These are phyloP conservation scores for Pristionchus japonicus DNA, from an alignment of 2,888 invertebrate species.

Conservation along the genomic window DNA sequence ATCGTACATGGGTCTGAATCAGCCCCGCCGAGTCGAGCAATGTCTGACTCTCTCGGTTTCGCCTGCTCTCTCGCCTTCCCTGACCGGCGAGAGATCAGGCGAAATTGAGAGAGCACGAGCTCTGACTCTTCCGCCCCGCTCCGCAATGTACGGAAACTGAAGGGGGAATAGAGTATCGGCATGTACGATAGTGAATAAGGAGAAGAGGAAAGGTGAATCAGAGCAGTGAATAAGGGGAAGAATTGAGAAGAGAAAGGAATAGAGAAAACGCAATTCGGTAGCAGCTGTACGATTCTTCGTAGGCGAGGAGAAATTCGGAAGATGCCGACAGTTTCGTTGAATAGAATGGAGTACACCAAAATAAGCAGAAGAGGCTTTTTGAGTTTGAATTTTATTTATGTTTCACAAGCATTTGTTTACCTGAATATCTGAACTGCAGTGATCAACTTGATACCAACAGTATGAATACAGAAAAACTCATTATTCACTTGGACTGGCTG, in stretches of 20 bases:
- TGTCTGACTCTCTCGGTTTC: not conserved
- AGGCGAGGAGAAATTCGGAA: not conserved
- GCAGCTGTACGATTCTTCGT: not conserved
- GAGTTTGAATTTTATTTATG: too few relatives aligned
- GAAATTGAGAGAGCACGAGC: not conserved
- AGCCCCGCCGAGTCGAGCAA: not conserved
- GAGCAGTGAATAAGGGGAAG: not conserved
- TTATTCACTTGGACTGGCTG: too few relatives aligned
- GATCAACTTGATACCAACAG: too few relatives aligned
- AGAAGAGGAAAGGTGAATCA: not conserved
- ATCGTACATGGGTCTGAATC: slow-evolving; percentile 27
- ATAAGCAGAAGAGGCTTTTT: too few relatives aligned
- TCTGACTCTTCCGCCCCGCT: not conserved
- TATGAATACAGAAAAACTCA: too few relatives aligned
- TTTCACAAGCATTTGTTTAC: too few relatives aligned
- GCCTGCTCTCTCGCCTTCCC: not conserved
- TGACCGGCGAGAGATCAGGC: not conserved
- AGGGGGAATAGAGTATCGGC: not conserved
- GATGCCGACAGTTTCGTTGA: too few relatives aligned
- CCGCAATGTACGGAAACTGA: slow-evolving; percentile 29
- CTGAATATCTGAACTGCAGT: too few relatives aligned
- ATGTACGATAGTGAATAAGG: slow-evolving; percentile 34
- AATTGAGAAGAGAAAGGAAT: not conserved
- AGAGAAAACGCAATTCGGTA: not conserved
- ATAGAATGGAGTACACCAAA: too few relatives aligned